Conservation (phyloP, 2,113 vertebrate genomes). For the Poecile atricapillus region DNA sequence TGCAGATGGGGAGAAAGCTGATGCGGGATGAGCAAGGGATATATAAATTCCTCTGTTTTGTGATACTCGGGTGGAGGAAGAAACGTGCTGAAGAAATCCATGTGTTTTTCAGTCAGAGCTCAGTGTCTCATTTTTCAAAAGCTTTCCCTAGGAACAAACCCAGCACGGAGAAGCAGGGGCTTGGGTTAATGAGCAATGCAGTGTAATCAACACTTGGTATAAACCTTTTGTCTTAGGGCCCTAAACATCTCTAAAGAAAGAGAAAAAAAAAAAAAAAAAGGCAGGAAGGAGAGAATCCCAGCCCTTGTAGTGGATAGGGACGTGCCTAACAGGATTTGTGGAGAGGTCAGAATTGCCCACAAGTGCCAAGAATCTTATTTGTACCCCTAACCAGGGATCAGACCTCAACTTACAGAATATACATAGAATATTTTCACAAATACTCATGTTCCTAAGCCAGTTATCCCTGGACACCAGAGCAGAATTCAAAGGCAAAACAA, state of each 20-base stretch:
- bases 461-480: neutral
- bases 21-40: neutral
- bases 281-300: neutral
- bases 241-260: neutral
- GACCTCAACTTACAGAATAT: neutral
- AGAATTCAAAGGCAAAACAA: neutral
- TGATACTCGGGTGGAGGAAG: neutral
- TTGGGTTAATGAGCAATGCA: slow-evolving; percentile 37
- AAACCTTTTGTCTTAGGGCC: neutral
- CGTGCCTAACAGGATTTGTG: neutral
- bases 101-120: neutral
- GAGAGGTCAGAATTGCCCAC: neutral
- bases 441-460: neutral
- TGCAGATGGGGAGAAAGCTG: neutral
- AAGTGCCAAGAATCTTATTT: neutral
- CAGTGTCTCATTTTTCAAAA: neutral
- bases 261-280: neutral
- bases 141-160: neutral
- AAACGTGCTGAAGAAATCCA: neutral
- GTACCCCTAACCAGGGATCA: neutral
- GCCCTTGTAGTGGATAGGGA: neutral
- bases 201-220: neutral
- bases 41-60: fast-evolving
- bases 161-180: neutral
- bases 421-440: neutral